These are phyloP conservation scores for Diaphora mendica DNA, from an alignment of 2,888 invertebrate species.

Conservation along the genomic window DNA sequence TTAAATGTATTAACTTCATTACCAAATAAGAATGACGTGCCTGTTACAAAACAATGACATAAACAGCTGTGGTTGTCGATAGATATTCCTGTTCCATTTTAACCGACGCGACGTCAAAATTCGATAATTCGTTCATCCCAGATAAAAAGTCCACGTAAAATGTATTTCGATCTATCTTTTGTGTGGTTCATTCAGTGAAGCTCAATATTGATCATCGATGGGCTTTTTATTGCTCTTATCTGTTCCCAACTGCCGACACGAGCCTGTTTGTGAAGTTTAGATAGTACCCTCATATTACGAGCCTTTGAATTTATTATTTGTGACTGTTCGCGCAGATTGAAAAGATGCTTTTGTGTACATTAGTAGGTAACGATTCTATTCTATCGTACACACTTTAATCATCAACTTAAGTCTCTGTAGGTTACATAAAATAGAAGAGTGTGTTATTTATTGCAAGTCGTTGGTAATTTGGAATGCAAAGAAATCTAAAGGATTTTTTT, in stretches of 20 bases:
- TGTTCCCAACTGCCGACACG: conserved; percentile 49
- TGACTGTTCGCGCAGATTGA: conserved; percentile 16
- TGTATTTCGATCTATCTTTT: conserved; percentile 45
- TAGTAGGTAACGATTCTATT: neutral
- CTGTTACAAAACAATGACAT: neutral
- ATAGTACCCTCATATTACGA: conserved; percentile 43
- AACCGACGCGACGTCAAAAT: conserved; percentile 7
- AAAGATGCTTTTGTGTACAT: conserved; percentile 8
- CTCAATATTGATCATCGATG: conserved; percentile 47
- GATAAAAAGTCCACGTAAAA: conserved; percentile 39
- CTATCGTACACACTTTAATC: neutral
- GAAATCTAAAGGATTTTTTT: neutral
- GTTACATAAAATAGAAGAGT: neutral
- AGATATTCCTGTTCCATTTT: neutral
- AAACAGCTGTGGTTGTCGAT: neutral
- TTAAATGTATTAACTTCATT: neutral
- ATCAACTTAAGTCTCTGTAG: neutral
- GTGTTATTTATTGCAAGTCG: neutral
- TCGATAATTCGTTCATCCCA: conserved; percentile 28
- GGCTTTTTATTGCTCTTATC: conserved; percentile 51
- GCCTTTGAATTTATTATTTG: conserved; percentile 49
- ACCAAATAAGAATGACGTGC: neutral
- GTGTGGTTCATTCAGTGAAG: conserved; percentile 34
- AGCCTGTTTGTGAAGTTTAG: conserved; percentile 48
- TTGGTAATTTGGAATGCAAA: neutral